Evolutionary conservation across 2,888 invertebrate genomes (phyloP).

Genomic region (Phortica okadai): DNA sequence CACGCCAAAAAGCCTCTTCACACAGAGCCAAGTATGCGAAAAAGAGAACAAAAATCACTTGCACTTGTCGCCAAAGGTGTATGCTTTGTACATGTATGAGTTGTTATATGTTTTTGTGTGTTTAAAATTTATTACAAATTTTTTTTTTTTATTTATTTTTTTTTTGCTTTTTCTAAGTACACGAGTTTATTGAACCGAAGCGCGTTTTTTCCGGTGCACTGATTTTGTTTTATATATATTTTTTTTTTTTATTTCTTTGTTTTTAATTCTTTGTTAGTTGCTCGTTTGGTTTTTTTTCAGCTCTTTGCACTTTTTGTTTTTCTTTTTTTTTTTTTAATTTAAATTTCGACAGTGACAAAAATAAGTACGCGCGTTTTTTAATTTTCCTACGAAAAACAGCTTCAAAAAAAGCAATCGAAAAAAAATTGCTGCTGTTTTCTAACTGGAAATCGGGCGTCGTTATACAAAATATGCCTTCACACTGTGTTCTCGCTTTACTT

Average conservation of each 20-base stretch:
- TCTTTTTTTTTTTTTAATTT: neutral
- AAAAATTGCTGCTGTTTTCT: neutral
- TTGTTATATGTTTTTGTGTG: slow-evolving; percentile 25
- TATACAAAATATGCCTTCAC: neutral
- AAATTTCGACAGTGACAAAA: neutral
- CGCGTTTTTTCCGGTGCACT: slow-evolving; percentile 21
- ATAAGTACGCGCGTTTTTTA: neutral
- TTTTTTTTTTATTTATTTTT: slow-evolving; percentile 23
- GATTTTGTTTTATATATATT: slow-evolving; percentile 15
- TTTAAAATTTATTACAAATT: slow-evolving; percentile 27
- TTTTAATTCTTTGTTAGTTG: slow-evolving; percentile 19
- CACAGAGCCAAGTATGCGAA: neutral
- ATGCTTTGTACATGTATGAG: neutral
- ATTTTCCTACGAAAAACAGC: neutral
- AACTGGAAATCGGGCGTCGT: neutral
- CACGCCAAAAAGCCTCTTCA: slow-evolving; percentile 22
- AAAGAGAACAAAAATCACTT: slow-evolving; percentile 26
- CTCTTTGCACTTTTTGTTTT: neutral
- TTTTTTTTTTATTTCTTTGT: slow-evolving; percentile 41
- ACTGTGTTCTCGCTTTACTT: neutral
- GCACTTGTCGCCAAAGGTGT: slow-evolving; percentile 19
- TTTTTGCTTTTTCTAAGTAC: slow-evolving; percentile 38
- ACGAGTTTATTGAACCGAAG: slow-evolving; percentile 52
- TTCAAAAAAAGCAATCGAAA: neutral
- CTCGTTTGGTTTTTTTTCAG: neutral